Evolutionary conservation across 2,113 vertebrate species (phyloP), one percentile per base, ranked within the genome.

Genomic region (Xenopus borealis): DNA sequence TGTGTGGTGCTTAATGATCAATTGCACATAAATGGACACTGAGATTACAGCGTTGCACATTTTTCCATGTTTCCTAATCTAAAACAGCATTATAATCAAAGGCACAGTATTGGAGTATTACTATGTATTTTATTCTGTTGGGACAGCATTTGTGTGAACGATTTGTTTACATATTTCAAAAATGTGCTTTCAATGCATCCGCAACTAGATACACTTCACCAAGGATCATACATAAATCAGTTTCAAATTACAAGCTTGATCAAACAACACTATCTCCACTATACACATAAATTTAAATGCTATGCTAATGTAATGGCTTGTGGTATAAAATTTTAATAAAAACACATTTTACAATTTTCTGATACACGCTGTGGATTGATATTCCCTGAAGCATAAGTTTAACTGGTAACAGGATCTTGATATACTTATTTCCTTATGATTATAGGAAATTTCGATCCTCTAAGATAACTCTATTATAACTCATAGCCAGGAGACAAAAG

Each of bases 241-340:
- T 27, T 68, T 75, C 65, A 75, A 67, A 75, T 68, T 68, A 68
- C 55, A 75, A 68, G 72, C 72, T 68, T 62, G 72, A 62, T 67
- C 53, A 75, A 53, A 68, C 57, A 30, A 52, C 61, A 23, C 57
- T 68, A 33, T 47, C 64, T 46, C 20, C 27, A 30, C 45, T 47
- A 62, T 75, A 19, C 68, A 68, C 33, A 46, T 68, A 68, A 52
- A 75, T 68, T 64, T 23, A 68, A 75, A 75, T 75, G 20, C 40
- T 62, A 75, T 75, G 72, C 44, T 75, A 75, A 68, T 68, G 50
- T 27, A 33, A 68, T 66, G 45, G 33, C 63, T 74, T 61, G 53
- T 58, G 57, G 53, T 59, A 47, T 27, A 50, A 74, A 62, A 47
- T 58, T 61, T 75, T 75, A 50, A 68, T 47, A 61, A 74, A 67